phyloP scores from a whole-genome alignment of 2,888 invertebrate species.

The Synergus laeviventris region DNA sequence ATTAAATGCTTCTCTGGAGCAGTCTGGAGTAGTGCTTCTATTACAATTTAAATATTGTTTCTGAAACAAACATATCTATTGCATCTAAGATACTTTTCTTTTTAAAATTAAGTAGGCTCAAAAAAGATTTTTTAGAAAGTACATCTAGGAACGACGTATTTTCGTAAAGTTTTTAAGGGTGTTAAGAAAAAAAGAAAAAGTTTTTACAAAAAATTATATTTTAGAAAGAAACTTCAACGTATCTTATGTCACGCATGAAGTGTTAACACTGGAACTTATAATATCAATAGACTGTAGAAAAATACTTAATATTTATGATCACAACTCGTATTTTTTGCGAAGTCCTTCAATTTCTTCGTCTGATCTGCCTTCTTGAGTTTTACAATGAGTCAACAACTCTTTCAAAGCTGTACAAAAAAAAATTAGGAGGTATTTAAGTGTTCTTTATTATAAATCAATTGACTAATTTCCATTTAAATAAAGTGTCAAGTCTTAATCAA shows the following conservation, averaged over 20 bases:
- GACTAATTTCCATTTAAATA: neutral
- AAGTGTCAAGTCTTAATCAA: neutral
- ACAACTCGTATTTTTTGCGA: constrained; percentile 73
- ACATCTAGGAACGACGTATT: too few species aligned
- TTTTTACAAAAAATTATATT: constrained; percentile 11
- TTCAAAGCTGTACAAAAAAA: constrained; percentile 72
- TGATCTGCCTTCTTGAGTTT: constrained; percentile 62
- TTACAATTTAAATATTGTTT: too few species aligned
- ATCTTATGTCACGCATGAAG: neutral
- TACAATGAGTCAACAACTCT: constrained; percentile 68
- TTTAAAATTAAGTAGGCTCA: too few species aligned
- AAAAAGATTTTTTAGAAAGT: too few species aligned
- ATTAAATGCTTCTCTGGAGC: neutral
- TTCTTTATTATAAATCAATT: constrained; percentile 30
- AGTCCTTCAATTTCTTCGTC: constrained; percentile 70
- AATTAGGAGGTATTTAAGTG: constrained; percentile 23
- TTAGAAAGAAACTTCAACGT: neutral
- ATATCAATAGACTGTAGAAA: neutral
- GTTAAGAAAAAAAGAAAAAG: neutral
- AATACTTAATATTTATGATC: constrained; percentile 47
- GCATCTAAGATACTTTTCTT: too few species aligned
- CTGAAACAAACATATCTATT: too few species aligned
- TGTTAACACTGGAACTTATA: neutral
- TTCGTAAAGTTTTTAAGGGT: neutral
- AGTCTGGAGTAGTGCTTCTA: too few species aligned